Evolutionary conservation across 2,113 vertebrate genomes (phyloP), one percentile per base, ranked within the genome.

Genomic region (Mormyrus iriodes): DNA sequence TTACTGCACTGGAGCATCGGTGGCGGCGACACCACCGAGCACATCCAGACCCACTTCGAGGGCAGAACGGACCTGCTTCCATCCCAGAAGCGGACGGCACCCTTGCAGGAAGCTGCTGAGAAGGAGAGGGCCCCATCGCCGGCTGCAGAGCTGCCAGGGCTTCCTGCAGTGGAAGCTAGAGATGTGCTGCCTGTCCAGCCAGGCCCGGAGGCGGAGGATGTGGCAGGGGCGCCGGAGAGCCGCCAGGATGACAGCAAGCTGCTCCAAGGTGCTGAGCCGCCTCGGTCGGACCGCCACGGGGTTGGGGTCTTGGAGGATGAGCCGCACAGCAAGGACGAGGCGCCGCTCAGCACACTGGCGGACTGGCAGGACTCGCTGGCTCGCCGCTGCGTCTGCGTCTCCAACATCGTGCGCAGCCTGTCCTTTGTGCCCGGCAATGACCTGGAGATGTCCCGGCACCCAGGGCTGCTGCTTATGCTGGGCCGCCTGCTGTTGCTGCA

Each of bases 41-140:
- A 99, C 94, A 99, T 99, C 91, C 98, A 99, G 94, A 99, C 98
- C 91, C 98, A 99, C 95, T 99, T 99, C 83, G 98, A 99, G 92
- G 97, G 97, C 92, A 96, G 96, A 90, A 95, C 92, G 13, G 96
- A 97, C 92, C 96, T 97, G 89, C 93, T 96, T 89, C 94, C 93
- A 88, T 92, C 93, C 86, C 95, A 96, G 85, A 96, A 96, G 93
- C 94, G 95, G 90, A 93, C 90, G 31, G 31, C 8, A 39, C 55
- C 0, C 65, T 87, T 90, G 21, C 90, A 90, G 19, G 88, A 90
- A 52, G 88, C 73, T 48, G n/a, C 39, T 49, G 91, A 89, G 42
- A 90, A 89, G n/a, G 88, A 84, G 87, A 88, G 7, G 44, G n/a
- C 82, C 12, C 39, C 39, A 2, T 58, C 24, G 13, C 58, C 44